phyloP scores from a whole-genome alignment of 30 jellyfish, hydroid and myxozoan genomes.

The Pseudorhiza aurosa region DNA sequence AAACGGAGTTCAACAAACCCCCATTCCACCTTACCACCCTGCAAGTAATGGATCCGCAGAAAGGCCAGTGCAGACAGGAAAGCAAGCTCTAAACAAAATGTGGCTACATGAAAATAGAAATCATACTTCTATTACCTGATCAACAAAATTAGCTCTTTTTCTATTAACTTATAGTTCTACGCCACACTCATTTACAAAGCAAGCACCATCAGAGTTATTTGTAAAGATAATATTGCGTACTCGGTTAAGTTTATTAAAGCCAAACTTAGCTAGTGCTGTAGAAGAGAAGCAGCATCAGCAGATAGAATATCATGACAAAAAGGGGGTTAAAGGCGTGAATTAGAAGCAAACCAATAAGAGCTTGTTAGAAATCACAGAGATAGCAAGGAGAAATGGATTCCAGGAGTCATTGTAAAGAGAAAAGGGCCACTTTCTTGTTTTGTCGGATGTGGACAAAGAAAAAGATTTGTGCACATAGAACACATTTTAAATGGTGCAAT shows the following conservation, averaged over 20 bases:
- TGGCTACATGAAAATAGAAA: constrained; percentile 27
- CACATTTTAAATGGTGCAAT: constrained; percentile 37
- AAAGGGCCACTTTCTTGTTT: constrained; percentile 45
- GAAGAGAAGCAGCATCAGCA: constrained; percentile 61
- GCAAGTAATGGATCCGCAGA: constrained; percentile 40
- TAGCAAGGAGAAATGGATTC: constrained; percentile 43
- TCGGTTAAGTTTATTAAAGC: constrained; percentile 46
- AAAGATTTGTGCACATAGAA: constrained; percentile 37
- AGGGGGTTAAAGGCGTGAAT: constrained; percentile 50
- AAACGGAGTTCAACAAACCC: constrained; percentile 10
- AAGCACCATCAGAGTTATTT: constrained; percentile 61
- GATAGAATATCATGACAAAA: constrained; percentile 21
- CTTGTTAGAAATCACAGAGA: constrained; percentile 48
- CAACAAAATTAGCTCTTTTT: constrained; percentile 38
- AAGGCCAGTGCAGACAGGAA: constrained; percentile 23
- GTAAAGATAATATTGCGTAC: constrained; percentile 48
- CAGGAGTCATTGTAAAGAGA: constrained; percentile 49
- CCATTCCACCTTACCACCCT: constrained; percentile 35
- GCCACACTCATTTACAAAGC: constrained; percentile 56
- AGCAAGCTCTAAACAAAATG: constrained; percentile 38
- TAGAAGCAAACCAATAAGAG: constrained; percentile 14
- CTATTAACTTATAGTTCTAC: constrained; percentile 48
- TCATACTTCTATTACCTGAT: constrained; percentile 26
- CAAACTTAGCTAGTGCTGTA: constrained; percentile 38
- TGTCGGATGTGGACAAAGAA: constrained; percentile 32